phyloP scores from a whole-genome alignment of 1,140 invertebrate genomes.

The Micrasema minimum region DNA sequence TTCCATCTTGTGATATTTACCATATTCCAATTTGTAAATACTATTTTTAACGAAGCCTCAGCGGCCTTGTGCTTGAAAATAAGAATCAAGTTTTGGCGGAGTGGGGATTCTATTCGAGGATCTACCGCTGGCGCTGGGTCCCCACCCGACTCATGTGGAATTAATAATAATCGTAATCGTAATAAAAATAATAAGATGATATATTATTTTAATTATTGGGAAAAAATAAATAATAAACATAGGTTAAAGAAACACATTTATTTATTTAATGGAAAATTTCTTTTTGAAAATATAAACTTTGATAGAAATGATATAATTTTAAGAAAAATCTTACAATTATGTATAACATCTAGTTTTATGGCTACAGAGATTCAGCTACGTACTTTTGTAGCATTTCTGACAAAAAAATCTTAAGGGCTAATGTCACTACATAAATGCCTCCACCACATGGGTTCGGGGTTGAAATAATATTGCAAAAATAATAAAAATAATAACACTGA shows the following conservation, averaged over 20 bases:
- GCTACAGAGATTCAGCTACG: constrained; percentile 52
- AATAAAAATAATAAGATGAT: no score
- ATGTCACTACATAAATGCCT: constrained; percentile 53
- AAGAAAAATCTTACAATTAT: constrained; percentile 52
- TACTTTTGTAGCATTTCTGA: constrained; percentile 48
- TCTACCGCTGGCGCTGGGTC: no score
- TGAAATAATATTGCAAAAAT: constrained; percentile 54
- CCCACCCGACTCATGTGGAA: no score
- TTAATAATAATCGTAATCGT: no score
- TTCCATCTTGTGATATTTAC: no score
- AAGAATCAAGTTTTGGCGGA: no score
- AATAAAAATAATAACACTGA: constrained; percentile 43
- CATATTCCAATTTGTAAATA: no score
- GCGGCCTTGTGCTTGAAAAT: no score
- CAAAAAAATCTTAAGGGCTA: constrained; percentile 50
- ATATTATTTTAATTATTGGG: no score
- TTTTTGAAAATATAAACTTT: constrained; percentile 54
- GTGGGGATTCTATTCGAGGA: no score
- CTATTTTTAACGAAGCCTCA: no score
- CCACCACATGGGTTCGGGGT: constrained; percentile 54
- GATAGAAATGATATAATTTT: constrained; percentile 55
- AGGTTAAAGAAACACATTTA: constrained; percentile 51
- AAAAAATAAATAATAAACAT: background rate
- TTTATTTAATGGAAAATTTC: constrained; percentile 51
- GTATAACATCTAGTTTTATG: constrained; percentile 52